Evolutionary conservation across 2,888 invertebrate species (phyloP), one percentile per base, ranked within the genome.

Genomic region (Pristionchus japonicus): DNA sequence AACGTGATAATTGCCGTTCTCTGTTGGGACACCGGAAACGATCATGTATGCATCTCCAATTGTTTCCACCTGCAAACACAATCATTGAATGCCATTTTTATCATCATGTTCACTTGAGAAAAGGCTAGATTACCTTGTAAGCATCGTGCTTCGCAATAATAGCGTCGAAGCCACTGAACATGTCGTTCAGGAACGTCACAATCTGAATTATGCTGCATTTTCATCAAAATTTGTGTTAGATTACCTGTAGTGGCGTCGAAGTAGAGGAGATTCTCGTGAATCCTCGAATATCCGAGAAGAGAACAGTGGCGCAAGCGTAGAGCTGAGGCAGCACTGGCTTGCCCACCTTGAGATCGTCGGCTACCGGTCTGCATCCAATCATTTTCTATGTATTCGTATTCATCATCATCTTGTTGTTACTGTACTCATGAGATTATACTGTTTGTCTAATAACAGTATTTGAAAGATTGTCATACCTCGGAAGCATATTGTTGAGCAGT

Each of bases 41-140:
- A 94, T 93, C 94, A 94, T 93, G 90, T 94, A 94, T 11, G 94
- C 94, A 87, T 94, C 94, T 13, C 94, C 94, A 80, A 94, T 94
- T 17, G 92, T 92, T 87, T 92, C 92, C 6, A 92, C 90, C 90
- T 90, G 40, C 4, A n/a, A 15, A 61, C 31, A 4, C 9, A 31
- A 31, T 1, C 17, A 9, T 7, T 84, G n/a, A n/a, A n/a, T n/a
- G n/a, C n/a, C n/a, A n/a, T n/a, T n/a, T n/a, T n/a, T n/a, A n/a
- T n/a, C n/a, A n/a, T n/a, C n/a, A n/a, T n/a, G n/a, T n/a, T n/a
- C n/a, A 17, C 1, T 67, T 23, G 9, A 43, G 31, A 47, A 40
- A 43, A 49, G 20, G 6, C 34, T 27, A 57, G 31, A 88, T 89
- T 64, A 92, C 94, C 90, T 94, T 94, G 89, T 94, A 94, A 1